Base-by-base conservation (phyloP, 2,888 invertebrate genomes). In the Catocala nupta region DNA sequence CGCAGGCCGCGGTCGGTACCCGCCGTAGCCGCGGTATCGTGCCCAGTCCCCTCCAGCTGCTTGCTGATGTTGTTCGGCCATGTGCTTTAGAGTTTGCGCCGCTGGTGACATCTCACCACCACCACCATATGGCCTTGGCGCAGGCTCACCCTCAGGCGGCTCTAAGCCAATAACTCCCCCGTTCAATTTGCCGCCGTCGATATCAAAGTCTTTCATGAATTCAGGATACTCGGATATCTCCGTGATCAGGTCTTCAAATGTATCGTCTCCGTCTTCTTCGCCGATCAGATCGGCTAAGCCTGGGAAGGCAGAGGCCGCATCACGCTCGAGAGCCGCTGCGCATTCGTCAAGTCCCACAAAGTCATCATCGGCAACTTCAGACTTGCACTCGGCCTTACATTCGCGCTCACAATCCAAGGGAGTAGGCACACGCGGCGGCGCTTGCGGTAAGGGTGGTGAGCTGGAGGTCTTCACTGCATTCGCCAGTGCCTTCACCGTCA, bases 1-100 rank as follows among this genome's bases (percentile, higher is more conserved):
- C 81, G 84, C 87, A 74, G 85, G 88, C 62, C 93, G 93, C 77
- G 94, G 86, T 58, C 95, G 85, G 80, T 92, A 91, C 57, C 89
- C 79, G 95, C 86, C 95, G 94, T 89, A 96, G 90, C 87, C 89
- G 51, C 93, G 96, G 94, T 90, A 93, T 59, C 93, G 90, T 70
- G 87, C 86, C 85, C 92, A 95, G 85, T 95, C 95, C 1, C 97
- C 96, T 86, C 92, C 93, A 39, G 93, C 84, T 65, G 92, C 92
- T 90, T 98, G 98, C 91, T 98, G 98, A 90, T 99, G 99, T 89
- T 99, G 99, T 87, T 99, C 98, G 45, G 99, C 99, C 98, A 99
- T 98, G 83, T 99, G 98, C 87, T 99, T 99, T 57, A 99, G 94
- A 0, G 98, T 99, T 92, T 99, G 98, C 54, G 99, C 98, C 0